Evolutionary conservation across 1,140 invertebrate genomes (phyloP).

Genomic region (Oryctes rhinoceros): DNA sequence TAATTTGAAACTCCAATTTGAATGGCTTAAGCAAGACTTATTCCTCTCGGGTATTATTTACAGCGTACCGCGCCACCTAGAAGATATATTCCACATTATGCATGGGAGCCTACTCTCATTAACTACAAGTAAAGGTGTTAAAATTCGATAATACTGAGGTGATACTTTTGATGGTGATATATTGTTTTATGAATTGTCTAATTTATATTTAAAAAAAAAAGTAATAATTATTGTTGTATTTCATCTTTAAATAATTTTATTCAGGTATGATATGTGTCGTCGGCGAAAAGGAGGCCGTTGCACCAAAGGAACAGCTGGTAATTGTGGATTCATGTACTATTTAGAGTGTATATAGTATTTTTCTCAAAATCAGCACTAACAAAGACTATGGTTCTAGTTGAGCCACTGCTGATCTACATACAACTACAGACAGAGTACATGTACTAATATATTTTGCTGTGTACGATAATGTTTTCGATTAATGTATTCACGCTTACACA

Average conservation of each 20-base stretch:
- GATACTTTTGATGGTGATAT: too few species aligned
- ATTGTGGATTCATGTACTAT: conserved; percentile 47
- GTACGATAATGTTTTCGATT: conserved; percentile 12
- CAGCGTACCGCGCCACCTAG: too few species aligned
- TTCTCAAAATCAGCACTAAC: conserved; percentile 41
- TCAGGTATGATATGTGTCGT: conserved; percentile 96
- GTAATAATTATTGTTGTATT: background rate
- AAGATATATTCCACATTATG: too few species aligned
- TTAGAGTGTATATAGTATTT: conserved; percentile 41
- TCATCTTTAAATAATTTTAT: conserved; percentile 31
- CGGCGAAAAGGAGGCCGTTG: conserved; percentile 92
- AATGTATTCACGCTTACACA: background rate
- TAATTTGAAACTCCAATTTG: too few species aligned
- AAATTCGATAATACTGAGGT: too few species aligned
- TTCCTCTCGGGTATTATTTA: too few species aligned
- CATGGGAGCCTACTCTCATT: too few species aligned
- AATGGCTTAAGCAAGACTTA: too few species aligned
- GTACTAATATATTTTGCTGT: conserved; percentile 42
- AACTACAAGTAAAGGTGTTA: too few species aligned
- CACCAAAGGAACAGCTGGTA: conserved; percentile 96
- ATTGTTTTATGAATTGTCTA: too few species aligned
- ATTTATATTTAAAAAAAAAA: background rate
- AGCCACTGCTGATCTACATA: conserved; percentile 35
- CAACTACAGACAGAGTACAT: conserved; percentile 25
- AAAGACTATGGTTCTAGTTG: conserved; percentile 43